These are phyloP conservation scores for Fopius arisanus DNA, from an alignment of 1,140 invertebrate genomes.

Conservation along the genomic window DNA sequence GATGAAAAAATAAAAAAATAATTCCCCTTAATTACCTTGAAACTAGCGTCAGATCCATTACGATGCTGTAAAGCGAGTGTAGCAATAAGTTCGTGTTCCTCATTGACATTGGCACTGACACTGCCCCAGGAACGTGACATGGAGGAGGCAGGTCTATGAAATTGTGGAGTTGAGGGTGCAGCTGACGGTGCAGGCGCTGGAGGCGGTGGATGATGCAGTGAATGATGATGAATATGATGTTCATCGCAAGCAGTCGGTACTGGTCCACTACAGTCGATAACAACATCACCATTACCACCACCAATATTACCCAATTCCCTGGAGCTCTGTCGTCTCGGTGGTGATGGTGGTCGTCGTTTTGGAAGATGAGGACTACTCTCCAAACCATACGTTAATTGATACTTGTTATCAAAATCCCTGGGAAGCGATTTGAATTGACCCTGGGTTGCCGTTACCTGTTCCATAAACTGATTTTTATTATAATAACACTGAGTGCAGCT, in stretches of 20 bases:
- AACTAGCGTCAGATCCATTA: constrained; percentile 85
- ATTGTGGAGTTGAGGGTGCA: constrained; percentile 61
- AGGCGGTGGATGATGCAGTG: constrained; percentile 58
- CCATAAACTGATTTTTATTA: constrained; percentile 38
- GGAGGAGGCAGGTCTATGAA: constrained; percentile 61
- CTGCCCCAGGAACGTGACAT: constrained; percentile 69
- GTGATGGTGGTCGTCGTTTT: constrained; percentile 77
- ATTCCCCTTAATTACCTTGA: constrained; percentile 71
- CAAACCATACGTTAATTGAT: constrained; percentile 60
- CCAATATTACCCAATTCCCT: constrained; percentile 48
- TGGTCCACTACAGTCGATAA: constrained; percentile 64
- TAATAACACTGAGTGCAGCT: constrained; percentile 13
- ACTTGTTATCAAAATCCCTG: constrained; percentile 63
- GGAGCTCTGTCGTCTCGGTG: constrained; percentile 79
- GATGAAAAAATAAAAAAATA: constrained; percentile 12
- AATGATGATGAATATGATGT: constrained; percentile 50
- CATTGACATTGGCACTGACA: constrained; percentile 62
- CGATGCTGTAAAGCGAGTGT: constrained; percentile 74
- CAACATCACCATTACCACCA: constrained; percentile 54
- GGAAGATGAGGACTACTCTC: constrained; percentile 61
- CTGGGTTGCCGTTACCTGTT: constrained; percentile 57
- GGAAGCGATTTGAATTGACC: constrained; percentile 62
- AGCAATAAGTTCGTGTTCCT: constrained; percentile 70
- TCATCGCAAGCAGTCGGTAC: constrained; percentile 61
- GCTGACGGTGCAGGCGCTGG: constrained; percentile 67